Base-by-base conservation (phyloP, 2,113 vertebrate species). In the Entomyzon cyanotis region DNA sequence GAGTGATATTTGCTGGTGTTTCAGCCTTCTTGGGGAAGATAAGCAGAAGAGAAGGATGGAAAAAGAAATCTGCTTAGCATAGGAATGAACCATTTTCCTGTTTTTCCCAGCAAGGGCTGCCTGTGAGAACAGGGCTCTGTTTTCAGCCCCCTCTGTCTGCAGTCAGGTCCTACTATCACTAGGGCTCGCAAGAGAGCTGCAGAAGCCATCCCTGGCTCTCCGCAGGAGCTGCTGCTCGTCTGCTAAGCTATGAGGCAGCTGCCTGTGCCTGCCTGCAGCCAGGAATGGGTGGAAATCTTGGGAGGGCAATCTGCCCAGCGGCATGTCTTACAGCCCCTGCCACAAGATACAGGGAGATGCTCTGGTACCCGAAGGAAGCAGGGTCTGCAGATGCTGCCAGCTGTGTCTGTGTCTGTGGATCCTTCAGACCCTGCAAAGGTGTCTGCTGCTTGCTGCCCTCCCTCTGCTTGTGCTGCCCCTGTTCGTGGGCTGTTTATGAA, bases 141-240 rank as follows among this genome's bases (percentile, higher is more conserved):
- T 15, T 30, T 12, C 59, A 55, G 49, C 2, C 4, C 8, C 0
- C 2, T 24, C 30, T 52, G 39, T 8, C 53, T 96, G 95, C 95
- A 97, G 52, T 41, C 68, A 75, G 69, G 15, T n/a, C 24, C 49
- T 88, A 5, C 28, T 20, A n/a, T 75, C 96, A 71, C 94, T 94
- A 96, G 96, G 41, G 95, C 71, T 96, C 90, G 94, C 93, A 74
- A 92, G 95, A 95, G 94, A 95, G 94, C 96, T 86, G 79, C 82
- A 44, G 82, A 50, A 95, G 60, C 82, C 86, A 30, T 68, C n/a
- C 41, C 10, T 3, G 63, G 5, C 5, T 55, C 1, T 0, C 20
- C 1, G n/a, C 55, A 9, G 73, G 44, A 52, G 17, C 4, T 6
- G 9, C 75, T 42, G 59, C 41, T 84, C 10, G 71, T 41, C 52